Base-by-base conservation (phyloP, 1,140 invertebrate genomes). In the Dicyema japonicum region DNA sequence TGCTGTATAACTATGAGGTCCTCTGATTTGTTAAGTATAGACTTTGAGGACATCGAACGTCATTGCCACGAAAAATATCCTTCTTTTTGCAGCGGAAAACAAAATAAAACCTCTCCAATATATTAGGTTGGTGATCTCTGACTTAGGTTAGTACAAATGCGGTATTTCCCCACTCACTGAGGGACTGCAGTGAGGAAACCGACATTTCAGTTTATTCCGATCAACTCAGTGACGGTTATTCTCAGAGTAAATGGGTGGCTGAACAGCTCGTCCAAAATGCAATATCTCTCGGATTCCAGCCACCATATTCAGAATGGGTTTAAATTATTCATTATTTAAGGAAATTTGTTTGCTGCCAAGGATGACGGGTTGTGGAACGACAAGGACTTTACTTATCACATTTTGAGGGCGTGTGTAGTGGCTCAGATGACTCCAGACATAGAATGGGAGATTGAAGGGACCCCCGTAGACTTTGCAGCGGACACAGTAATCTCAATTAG, bases 41-140 rank as follows among this genome's bases (percentile, higher is more conserved):
- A 55, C 57, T 11, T 34, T 59, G 8, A 43, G 53, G 30, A 46
- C 44, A 14, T 35, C 48, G 15, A 59, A 59, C 38, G 57, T 59
- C 0, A 34, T 50, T 9, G 56, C 54, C 5, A 59, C 57, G 4
- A 32, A 43, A 16, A 57, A 59, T 40, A 38, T 59, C 9, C 36
- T 59, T 13, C 31, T 43, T 22, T 59, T 59, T 42, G 54, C 56
- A 17, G 40, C 41, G 4, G 41, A 44, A n/a, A 43, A 42, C 22
- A 59, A 57, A 40, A 42, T 59, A 15, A 59, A 59, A 39, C 51
- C 53, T 13, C 31, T 59, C 9, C 50, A 57, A 37, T 46, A 52
- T 32, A 45, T 57, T 19, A 49, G 46, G 48, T 50, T 36, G 5
- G 29, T 6, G 8, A 11, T 14, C 18, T 32, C 12, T 22, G 19